Evolutionary conservation across 2,888 invertebrate species (phyloP), one percentile per base, ranked within the genome.

Genomic region (Parnassius mnemosyne): DNA sequence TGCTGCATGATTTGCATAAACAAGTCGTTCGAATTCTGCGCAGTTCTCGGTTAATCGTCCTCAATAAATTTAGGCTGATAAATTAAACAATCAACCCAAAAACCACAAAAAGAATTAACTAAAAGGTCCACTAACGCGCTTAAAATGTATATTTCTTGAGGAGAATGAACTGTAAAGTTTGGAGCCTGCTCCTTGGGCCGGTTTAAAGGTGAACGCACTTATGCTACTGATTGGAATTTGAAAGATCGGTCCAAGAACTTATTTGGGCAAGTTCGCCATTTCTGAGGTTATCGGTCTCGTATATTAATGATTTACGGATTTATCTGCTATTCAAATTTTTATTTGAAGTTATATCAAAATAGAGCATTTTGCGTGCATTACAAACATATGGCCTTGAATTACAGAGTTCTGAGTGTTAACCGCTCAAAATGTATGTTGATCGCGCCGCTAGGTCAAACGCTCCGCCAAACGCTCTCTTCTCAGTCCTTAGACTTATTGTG

Each of bases 131-230:
- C 72, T 79, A 76, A 77, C 72, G 70, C 72, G 70, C 76, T 76
- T 70, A 79, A 84, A 82, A 80, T 83, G 81, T 80, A 79, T 71
- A 82, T 82, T 82, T 79, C 66, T 71, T 57, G 85, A 83, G 90
- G 87, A 89, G 88, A 86, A 81, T 87, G 90, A 89, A 89, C 90
- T 80, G 79, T 73, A 61, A 69, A 76, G 71, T 82, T 82, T 69
- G 78, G 73, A 75, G 78, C 77, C 76, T 72, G 81, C 77, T 78
- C 73, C 75, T 78, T 60, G 77, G 84, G 80, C 89, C 89, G 89
- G 90, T 91, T 89, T 83, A 74, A 82, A 86, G 91, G 88, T 90
- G 81, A 90, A 89, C 76, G 89, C 73, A 85, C 89, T 79, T 80
- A 80, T 78, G 72, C 73, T 64, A 66, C 65, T 70, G 75, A 86